Evolutionary conservation across 2,888 invertebrate species (phyloP), one percentile per base, ranked within the genome.

Genomic region (Parelbella ahira): DNA sequence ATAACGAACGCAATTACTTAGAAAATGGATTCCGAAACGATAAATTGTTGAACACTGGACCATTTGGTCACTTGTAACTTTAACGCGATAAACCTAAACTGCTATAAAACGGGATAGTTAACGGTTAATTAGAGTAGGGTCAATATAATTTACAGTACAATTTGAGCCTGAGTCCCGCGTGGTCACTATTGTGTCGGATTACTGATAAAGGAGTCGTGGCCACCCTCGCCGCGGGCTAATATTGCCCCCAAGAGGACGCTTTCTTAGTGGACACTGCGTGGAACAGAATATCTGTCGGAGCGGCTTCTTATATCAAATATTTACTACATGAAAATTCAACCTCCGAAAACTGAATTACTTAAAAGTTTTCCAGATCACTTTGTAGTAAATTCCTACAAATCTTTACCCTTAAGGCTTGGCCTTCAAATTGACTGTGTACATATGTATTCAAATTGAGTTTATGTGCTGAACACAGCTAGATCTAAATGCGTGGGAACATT

Each of bases 91-190:
- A 77, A 72, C 77, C 75, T 60, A 68, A 75, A 76, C 68, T 29
- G 68, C 77, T 78, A 75, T 82, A 79, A 82, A 81, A 78, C 76
- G 72, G 57, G 61, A 59, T 60, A 65, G 77, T 76, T 79, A 81
- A 74, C 78, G 74, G 74, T 75, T 80, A 82, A 84, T 84, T 83
- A 81, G 80, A 70, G 69, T 65, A 69, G 70, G 68, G 69, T 73
- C 68, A 55, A 65, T 61, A 55, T 68, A 68, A 77, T 77, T 75
- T 77, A 78, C 70, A 63, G 56, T 65, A 61, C 63, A 51, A 56
- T 45, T 42, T 34, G 42, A 42, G 42, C 9, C 10, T 11, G 10
- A 32, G 32, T 45, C 48, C 36, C 47, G 49, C 48, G 55, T 53
- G 66, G 60, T 66, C 70, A 60, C 63, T 67, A 68, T 70, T 71